Percentiles rank a stretch among this genome's conserved stretches.
phyloP scores from a whole-genome alignment of 2,797 vertebrate species.

The Leuciscus waleckii region DNA sequence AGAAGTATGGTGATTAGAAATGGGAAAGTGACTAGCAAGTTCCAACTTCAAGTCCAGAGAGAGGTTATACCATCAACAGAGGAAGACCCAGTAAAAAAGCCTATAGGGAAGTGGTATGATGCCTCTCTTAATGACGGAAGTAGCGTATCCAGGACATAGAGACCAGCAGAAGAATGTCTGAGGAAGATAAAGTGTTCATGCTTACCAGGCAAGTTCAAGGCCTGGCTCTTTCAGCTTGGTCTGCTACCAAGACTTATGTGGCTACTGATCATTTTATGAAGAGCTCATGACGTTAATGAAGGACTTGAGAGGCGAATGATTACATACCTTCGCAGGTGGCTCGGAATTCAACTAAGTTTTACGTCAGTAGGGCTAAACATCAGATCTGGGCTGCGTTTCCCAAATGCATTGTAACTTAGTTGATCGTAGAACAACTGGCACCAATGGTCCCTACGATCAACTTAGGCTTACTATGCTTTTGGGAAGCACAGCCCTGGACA shows the following conservation, averaged over 20 bases:
- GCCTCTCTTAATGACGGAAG: neutral
- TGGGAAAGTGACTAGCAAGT: neutral
- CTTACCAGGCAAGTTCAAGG: too few species aligned
- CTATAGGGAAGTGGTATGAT: neutral
- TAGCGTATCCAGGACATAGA: neutral
- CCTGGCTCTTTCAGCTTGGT: too few species aligned
- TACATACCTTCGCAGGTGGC: slow-evolving; percentile 16
- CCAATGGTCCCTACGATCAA: too few species aligned
- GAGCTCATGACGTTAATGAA: too few species aligned
- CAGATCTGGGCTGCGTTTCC: neutral
- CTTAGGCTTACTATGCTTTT: too few species aligned
- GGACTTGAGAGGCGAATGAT: neutral
- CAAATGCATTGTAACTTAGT: too few species aligned
- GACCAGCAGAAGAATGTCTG: neutral
- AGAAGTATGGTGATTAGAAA: neutral
- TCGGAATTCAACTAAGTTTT: slow-evolving; percentile 40
- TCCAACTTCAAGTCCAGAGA: neutral
- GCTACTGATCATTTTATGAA: too few species aligned
- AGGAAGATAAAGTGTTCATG: neutral
- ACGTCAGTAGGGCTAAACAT: slow-evolving; percentile 12
- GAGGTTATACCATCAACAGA: slow-evolving; percentile 8
- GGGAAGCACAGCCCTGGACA: neutral
- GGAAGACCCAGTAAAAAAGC: slow-evolving; percentile 19
- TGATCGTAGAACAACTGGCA: too few species aligned
- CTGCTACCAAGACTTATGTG: too few species aligned